Conservation (phyloP, 2,797 vertebrate genomes). For the Podargus strigoides region DNA sequence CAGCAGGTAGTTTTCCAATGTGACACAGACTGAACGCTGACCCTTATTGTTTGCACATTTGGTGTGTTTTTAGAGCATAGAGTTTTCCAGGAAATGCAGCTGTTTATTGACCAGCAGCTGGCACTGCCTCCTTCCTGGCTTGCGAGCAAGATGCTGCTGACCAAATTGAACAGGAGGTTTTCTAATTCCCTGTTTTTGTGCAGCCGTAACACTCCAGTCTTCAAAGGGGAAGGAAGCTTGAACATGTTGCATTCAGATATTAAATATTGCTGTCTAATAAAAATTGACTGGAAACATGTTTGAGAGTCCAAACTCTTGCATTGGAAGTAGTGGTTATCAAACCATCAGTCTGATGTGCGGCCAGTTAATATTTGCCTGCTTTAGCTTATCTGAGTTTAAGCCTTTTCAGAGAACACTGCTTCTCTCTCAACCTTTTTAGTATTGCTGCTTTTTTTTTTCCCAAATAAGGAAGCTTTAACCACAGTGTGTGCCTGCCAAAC, state of each 20-base stretch:
- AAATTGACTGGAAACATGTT: not conserved
- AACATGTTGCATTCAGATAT: not conserved
- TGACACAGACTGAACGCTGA: not conserved
- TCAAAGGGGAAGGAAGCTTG: not conserved
- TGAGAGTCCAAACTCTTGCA: not conserved
- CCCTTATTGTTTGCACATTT: not conserved
- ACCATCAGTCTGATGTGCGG: not conserved
- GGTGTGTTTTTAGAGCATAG: not conserved
- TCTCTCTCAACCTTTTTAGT: not conserved
- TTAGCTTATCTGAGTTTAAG: conserved; percentile 19
- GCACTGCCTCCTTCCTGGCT: not conserved
- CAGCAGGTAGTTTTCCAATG: not conserved
- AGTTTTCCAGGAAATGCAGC: not conserved
- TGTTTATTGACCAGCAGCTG: not conserved
- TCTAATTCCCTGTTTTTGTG: not conserved
- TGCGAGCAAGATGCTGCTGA: not conserved
- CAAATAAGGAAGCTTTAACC: conserved; percentile 68
- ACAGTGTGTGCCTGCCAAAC: conserved; percentile 42
- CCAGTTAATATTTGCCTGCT: not conserved
- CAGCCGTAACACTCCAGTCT: not conserved
- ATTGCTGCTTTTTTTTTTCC: conserved; percentile 45
- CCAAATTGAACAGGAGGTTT: not conserved
- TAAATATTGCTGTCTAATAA: not conserved
- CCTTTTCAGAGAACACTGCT: not conserved
- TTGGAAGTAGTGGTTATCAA: not conserved